Base-by-base conservation (phyloP, 2,888 invertebrate genomes). In the Synergus gifuensis region DNA sequence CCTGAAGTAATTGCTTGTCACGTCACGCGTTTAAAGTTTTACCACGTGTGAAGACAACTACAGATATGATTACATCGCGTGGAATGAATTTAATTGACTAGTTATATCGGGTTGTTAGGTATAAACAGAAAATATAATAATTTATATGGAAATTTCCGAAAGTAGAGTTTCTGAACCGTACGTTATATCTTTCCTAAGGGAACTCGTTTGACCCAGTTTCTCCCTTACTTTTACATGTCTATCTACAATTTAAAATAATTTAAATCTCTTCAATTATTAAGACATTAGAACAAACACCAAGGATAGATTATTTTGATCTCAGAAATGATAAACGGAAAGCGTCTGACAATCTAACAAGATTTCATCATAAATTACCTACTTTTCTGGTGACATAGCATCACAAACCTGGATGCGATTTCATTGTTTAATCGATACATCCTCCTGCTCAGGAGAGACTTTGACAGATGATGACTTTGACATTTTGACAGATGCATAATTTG, bases 1-100 rank as follows among this genome's bases (percentile, higher is more conserved):
- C 16, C 49, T 28, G 2, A 49, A 69, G 16, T 69, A 69, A 69
- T 69, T 49, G 46, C 69, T 69, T 69, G 49, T 69, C 69, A 49
- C 16, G 69, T 69, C 69, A 49, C 28, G 69, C 49, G 9, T 49
- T 49, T 49, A 14, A 1, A 69, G 22, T 16, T 46, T 69, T 49
- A 22, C 28, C 22, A 18, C 66, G 66, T 44, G 14, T 7, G 16
- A 14, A n/a, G 12, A 49, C 12, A 40, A 44, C 44, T 44, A 64
- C 36, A 22, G 16, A 28, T 46, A 49, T 22, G 28, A 46, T 22
- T 69, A 22, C 28, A 1, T 69, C 16, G 16, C 16, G 14, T 28
- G 28, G 46, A 4, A 49, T 28, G 22, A 7, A n/a, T 67, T 44
- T 18, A n/a, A 22, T 8, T 11, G n/a, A 42, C 12, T 42, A n/a